phyloP scores from a whole-genome alignment of 2,797 vertebrate genomes.

The Diplodus puntazzo region DNA sequence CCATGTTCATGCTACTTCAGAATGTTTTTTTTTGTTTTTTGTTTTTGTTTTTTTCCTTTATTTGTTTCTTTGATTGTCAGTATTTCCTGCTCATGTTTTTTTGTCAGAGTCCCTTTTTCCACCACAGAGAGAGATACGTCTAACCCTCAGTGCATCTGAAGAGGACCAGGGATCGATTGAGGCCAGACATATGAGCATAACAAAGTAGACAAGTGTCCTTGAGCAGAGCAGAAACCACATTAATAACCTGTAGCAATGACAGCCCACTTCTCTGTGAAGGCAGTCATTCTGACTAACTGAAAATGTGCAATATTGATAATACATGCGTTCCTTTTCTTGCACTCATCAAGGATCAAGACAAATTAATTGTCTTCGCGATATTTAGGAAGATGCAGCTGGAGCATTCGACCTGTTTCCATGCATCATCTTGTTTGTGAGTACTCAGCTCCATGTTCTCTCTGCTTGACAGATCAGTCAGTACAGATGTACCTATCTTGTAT shows the following conservation, averaged over 20 bases:
- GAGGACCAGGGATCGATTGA: conserved; percentile 59
- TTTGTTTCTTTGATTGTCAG: background rate
- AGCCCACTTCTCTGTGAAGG: conserved; percentile 37
- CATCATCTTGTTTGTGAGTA: conserved; percentile 33
- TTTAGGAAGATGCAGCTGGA: conserved; percentile 20
- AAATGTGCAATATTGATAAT: conserved; percentile 40
- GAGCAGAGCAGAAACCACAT: conserved; percentile 65
- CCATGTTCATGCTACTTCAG: too few relatives aligned
- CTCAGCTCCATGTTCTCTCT: conserved; percentile 12
- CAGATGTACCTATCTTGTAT: conserved; percentile 48
- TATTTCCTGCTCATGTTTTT: background rate
- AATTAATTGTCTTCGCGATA: conserved; percentile 27
- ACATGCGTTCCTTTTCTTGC: conserved; percentile 24
- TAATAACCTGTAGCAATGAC: conserved; percentile 59
- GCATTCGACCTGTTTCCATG: conserved; percentile 11
- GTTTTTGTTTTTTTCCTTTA: too few relatives aligned
- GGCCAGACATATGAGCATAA: conserved; percentile 55
- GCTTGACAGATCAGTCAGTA: conserved; percentile 34
- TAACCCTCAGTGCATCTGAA: conserved; percentile 24
- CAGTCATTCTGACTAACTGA: conserved; percentile 21
- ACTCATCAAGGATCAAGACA: conserved; percentile 36
- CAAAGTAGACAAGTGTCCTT: conserved; percentile 73
- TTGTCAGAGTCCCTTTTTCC: background rate
- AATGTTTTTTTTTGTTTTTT: background rate
- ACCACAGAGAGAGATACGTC: background rate